Conservation (phyloP, 2,113 vertebrate species). For the Rattus rattus region DNA sequence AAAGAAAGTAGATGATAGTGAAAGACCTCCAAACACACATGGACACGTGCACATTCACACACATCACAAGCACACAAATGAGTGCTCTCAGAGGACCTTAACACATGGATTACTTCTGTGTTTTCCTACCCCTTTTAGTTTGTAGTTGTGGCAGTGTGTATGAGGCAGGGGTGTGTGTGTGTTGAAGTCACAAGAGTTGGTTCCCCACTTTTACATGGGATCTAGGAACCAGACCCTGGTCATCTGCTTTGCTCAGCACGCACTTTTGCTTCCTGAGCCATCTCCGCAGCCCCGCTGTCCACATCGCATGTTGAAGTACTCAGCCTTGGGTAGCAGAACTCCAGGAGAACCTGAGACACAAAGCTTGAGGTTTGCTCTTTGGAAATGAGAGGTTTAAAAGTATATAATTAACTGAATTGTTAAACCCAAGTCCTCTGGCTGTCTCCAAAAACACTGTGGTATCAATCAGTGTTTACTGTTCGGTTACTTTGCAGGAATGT, state of each 20-base stretch:
- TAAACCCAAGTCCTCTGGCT: background rate
- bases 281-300: background rate
- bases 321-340: constrained; percentile 8
- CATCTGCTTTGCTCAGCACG: background rate
- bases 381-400: background rate
- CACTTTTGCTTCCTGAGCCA: background rate
- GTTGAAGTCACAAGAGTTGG: background rate
- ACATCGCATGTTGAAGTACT: constrained; percentile 43
- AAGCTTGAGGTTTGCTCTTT: background rate
- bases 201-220: background rate
- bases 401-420: background rate
- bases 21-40: background rate
- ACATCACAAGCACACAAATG: background rate
- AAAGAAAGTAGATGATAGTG: background rate
- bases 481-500: accelerated
- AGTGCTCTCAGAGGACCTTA: background rate
- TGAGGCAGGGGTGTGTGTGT: background rate
- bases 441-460: background rate
- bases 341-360: constrained; percentile 5
- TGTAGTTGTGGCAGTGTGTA: background rate
- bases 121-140: background rate
- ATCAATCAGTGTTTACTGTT: background rate
- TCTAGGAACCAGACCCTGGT: background rate
- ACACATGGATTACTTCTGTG: background rate
- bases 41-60: background rate